phyloP scores from a whole-genome alignment of 2,888 invertebrate species.

The Electrophaes corylata region DNA sequence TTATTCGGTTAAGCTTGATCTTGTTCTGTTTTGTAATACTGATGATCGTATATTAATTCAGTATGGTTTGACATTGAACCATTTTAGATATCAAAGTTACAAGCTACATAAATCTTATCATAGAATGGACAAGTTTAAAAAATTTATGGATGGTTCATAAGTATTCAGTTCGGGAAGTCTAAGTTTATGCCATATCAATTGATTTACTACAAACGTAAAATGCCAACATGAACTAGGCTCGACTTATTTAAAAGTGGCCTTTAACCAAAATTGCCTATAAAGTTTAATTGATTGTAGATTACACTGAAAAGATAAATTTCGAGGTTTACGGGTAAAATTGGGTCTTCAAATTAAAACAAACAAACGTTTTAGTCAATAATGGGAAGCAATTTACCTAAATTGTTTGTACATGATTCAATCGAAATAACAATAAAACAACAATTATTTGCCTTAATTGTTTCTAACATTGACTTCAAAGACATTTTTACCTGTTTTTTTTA shows the following conservation, averaged over 20 bases:
- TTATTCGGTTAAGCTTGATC: too few relatives aligned
- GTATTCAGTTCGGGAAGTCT: neutral
- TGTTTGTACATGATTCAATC: neutral
- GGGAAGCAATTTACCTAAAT: neutral
- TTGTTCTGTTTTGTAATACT: slow-evolving; percentile 41
- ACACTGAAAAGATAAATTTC: slow-evolving; percentile 11
- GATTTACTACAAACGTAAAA: neutral
- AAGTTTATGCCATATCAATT: neutral
- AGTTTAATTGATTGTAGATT: slow-evolving; percentile 11
- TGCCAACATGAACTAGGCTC: neutral
- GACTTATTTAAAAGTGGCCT: neutral
- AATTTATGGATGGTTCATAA: neutral
- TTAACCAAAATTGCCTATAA: slow-evolving; percentile 12
- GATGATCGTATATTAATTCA: slow-evolving; percentile 10
- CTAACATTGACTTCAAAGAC: neutral
- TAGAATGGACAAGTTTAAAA: neutral
- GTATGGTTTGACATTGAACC: neutral
- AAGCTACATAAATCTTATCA: neutral
- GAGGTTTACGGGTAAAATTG: slow-evolving; percentile 22
- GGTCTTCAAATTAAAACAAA: too few relatives aligned
- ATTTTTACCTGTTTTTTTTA: neutral
- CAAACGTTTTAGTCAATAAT: neutral
- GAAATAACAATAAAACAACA: slow-evolving; percentile 7
- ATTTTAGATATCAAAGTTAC: neutral
- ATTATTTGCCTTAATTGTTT: neutral